Base-by-base conservation (phyloP, 2,888 invertebrate species). In the Beris morrisii region DNA sequence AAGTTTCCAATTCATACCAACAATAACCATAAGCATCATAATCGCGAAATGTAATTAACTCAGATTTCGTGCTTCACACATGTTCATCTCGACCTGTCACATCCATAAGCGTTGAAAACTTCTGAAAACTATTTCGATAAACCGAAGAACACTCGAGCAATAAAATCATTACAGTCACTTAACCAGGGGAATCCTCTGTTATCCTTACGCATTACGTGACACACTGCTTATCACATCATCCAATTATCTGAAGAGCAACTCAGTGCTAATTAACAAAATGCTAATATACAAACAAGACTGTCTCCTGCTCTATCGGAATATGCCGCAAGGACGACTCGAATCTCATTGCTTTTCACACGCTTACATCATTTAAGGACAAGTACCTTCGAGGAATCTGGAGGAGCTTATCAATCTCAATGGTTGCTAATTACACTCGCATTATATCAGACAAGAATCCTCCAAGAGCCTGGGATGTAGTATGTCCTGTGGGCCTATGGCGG, bases 321-420 rank as follows among this genome's bases (percentile, higher is more conserved):
- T 38, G 56, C 11, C 11, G 4, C 12, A n/a, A 31, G 54, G 7
- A 22, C 22, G 52, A 30, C 6, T 52, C 6, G 55, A 6, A 13
- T 15, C 44, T 12, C 31, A 31, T 5, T 54, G 6, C 54, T 59
- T n/a, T 59, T 48, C 48, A 30, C 48, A 59, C 48, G 31, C 28
- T 57, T 48, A 22, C 28, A 13, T 46, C 56, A 11, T 6, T 7
- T 6, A 56, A 31, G 6, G 31, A n/a, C 38, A 15, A 15, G 15
- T 56, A 43, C 15, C 43, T 11, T n/a, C 13, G 32, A 6, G 13
- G 15, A 48, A 15, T 9, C 48, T 3, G 48, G 7, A 56, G 31
- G 28, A 55, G 67, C 59, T 65, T 67, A 67, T 67, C 65, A 67
- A 67, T 67, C 67, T 67, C 59, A 67, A 67, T 65, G 55, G 43